phyloP scores from a whole-genome alignment of 2,888 invertebrate species.

The Matsumyia berberina region DNA sequence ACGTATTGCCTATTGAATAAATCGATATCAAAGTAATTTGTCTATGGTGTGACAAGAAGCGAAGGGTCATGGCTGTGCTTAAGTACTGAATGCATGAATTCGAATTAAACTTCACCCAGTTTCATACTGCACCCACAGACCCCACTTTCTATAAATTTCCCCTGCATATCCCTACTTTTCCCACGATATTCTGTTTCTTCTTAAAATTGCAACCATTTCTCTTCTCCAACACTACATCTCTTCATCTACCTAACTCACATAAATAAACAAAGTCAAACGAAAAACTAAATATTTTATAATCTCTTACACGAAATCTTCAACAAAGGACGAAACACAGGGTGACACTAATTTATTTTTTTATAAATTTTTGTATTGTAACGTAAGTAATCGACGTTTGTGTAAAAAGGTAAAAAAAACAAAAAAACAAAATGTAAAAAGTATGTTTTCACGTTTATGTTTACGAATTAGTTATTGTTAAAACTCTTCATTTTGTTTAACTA shows the following conservation, averaged over 20 bases:
- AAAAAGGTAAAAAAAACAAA: slow-evolving; percentile 28
- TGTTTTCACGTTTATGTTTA: slow-evolving; percentile 46
- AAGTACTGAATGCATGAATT: no score
- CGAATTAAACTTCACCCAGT: no score
- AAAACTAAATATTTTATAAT: slow-evolving; percentile 59
- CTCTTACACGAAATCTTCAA: slow-evolving; percentile 64
- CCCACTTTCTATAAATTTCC: no score
- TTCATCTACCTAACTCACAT: slow-evolving; percentile 64
- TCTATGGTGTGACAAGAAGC: no score
- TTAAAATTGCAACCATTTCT: slow-evolving; percentile 50
- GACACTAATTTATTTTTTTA: slow-evolving; percentile 74
- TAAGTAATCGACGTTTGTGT: slow-evolving; percentile 55
- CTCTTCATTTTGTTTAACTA: slow-evolving; percentile 8
- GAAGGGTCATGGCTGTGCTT: no score
- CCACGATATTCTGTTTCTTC: not conserved
- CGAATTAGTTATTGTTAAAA: slow-evolving; percentile 54
- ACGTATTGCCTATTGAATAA: no score
- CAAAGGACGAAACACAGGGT: slow-evolving; percentile 76
- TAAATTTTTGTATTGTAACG: slow-evolving; percentile 63
- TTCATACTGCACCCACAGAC: no score
- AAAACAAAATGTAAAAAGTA: slow-evolving; percentile 3
- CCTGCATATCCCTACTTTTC: not conserved
- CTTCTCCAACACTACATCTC: slow-evolving; percentile 42
- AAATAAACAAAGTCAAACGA: slow-evolving; percentile 35
- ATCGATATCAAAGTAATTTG: no score